Base-by-base conservation (phyloP, 64 coral and sea anemone species). In the Stichodactyla helianthus region DNA sequence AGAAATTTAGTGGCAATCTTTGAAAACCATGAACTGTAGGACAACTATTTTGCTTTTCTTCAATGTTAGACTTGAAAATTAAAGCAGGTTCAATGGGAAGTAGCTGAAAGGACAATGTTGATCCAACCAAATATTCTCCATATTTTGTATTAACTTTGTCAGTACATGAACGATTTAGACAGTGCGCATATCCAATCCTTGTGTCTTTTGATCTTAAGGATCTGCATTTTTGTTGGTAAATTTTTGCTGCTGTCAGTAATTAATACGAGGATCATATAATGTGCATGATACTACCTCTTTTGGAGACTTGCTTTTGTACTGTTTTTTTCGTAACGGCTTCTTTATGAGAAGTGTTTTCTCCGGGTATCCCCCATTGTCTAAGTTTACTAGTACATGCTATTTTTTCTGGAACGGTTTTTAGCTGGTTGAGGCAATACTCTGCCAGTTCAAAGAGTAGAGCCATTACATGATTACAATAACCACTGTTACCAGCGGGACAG, bases 381-480 rank as follows among this genome's bases (percentile, higher is more conserved):
- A 55, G 63, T 71, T 26, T 83, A 77, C 88, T 89, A 53, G 88
- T 89, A 55, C 79, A 89, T 83, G 79, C 56, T 70, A 53, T 51
- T 83, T 84, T 80, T 54, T 89, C 79, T 52, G 88, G 88, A 61
- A 89, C 79, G 59, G 7, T 83, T 55, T 89, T 62, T 53, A 83
- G 50, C 50, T 63, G 11, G 68, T 83, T 84, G 5, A 89, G 50
- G 35, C 25, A 89, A 71, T 89, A 89, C 71, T 84, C 79, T 53
- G 88, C 88, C 28, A 89, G 50, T 83, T 89, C 88, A 52, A 89
- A 54, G 10, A 89, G 80, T 22, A 89, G 20, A 70, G 79, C 79
- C 88, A 89, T 89, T n/a, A 64, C 58, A 20, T 83, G 88, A 83
- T 89, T 89, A 83, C 79, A 89, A 82, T 68, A 89, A 52, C 88